Conservation (phyloP, 2,888 invertebrate species). For the Noctuana brunneofusca region DNA sequence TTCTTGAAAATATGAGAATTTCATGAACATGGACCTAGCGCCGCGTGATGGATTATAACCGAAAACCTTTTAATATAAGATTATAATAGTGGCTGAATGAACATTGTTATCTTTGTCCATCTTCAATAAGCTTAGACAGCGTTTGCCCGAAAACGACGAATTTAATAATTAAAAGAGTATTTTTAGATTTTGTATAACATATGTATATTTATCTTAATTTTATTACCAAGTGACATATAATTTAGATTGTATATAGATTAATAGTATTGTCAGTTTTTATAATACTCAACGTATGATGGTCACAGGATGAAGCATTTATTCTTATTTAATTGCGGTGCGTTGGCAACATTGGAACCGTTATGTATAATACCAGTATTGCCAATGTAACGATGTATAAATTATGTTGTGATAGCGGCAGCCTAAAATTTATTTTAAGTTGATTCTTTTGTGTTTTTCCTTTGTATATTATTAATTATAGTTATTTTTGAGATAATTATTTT, state of each 20-base stretch:
- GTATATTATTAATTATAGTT: conserved; percentile 48
- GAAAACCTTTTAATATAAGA: too few relatives aligned
- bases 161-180: conserved; percentile 27
- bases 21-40: too few relatives aligned
- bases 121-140: neutral
- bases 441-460: conserved; percentile 38
- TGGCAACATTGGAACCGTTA: conserved; percentile 24
- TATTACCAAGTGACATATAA: conserved; percentile 36
- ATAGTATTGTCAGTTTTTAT: conserved; percentile 35
- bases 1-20: too few relatives aligned
- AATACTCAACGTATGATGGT: conserved; percentile 40
- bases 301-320: conserved; percentile 41
- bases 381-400: conserved; percentile 22
- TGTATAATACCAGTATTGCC: conserved; percentile 13
- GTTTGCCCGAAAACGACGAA: conserved; percentile 28
- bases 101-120: neutral
- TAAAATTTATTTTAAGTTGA: conserved; percentile 39
- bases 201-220: conserved; percentile 34
- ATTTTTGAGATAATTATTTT: conserved; percentile 45
- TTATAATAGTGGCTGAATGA: conserved; percentile 5
- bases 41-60: too few relatives aligned
- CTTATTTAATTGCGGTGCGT: conserved; percentile 33
- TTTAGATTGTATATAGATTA: conserved; percentile 41
- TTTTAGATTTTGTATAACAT: conserved; percentile 42
- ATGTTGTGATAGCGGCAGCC: conserved; percentile 44